Percentiles rank a stretch among this genome's conserved stretches.
phyloP scores from a whole-genome alignment of 2,113 vertebrate genomes.

The Ceyx cyanopectus region DNA sequence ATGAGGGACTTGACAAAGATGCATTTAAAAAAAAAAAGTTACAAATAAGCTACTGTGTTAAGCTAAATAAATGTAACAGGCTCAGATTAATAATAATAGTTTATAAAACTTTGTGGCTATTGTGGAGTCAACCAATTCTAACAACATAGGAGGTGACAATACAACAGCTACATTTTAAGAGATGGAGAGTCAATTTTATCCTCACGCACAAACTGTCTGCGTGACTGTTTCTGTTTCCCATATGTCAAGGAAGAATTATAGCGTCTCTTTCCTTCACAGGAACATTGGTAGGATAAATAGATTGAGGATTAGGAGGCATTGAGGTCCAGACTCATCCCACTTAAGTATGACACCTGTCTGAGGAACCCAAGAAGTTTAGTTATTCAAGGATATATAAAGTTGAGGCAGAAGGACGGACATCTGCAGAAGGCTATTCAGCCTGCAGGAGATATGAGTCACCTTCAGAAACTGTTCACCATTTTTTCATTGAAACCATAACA shows the following conservation, averaged over 20 bases:
- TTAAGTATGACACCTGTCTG: not conserved
- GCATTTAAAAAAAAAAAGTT: not conserved
- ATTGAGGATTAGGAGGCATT: not conserved
- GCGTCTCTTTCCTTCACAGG: conserved; percentile 39
- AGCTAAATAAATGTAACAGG: not conserved
- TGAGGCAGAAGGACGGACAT: not conserved
- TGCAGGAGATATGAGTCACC: not conserved
- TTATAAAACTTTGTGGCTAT: not conserved
- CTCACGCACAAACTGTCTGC: not conserved
- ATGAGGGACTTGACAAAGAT: not conserved
- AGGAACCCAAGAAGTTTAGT: not conserved
- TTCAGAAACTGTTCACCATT: not conserved
- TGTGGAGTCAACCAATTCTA: not conserved
- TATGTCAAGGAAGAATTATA: conserved; percentile 47
- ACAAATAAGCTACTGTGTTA: not conserved
- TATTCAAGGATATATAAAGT: not conserved
- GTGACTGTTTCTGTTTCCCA: conserved; percentile 28
- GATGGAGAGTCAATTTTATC: not conserved
- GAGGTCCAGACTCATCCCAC: conserved; percentile 24
- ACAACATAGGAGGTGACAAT: not conserved
- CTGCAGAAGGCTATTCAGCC: not conserved
- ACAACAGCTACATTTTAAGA: not conserved
- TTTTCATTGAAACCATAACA: not conserved
- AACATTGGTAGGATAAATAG: conserved; percentile 43
- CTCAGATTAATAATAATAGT: not conserved